Evolutionary conservation across 2,888 invertebrate genomes (phyloP).

Genomic region (Stegophylla sp.): DNA sequence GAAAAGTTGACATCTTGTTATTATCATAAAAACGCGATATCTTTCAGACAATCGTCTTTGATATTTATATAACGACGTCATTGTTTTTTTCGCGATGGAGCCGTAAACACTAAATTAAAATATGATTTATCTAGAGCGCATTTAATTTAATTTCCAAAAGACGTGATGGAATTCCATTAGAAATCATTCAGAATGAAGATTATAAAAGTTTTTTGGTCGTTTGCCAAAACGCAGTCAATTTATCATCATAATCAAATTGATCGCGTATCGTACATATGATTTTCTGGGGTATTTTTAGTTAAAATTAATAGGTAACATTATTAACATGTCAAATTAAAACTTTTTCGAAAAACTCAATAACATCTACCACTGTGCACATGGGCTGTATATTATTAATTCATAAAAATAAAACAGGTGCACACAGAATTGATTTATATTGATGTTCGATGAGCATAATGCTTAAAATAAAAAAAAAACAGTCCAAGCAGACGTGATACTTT

Average conservation of each 20-base stretch:
- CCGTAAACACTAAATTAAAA: slow-evolving; percentile 1
- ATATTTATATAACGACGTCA: background rate
- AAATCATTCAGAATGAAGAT: background rate
- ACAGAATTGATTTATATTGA: too few species aligned
- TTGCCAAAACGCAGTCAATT: background rate
- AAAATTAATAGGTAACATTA: background rate
- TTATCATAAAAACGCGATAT: background rate
- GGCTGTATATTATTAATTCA: too few species aligned
- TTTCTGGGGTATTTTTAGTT: background rate
- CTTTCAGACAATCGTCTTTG: slow-evolving; percentile 4
- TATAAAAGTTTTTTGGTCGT: background rate
- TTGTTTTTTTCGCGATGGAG: background rate
- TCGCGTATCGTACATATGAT: background rate
- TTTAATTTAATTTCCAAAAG: slow-evolving; percentile 7
- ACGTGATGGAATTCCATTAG: background rate
- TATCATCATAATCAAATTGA: slow-evolving; percentile 24
- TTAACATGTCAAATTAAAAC: background rate
- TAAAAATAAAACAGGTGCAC: too few species aligned
- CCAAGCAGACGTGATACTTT: too few species aligned
- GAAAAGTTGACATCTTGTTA: background rate
- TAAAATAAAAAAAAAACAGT: too few species aligned
- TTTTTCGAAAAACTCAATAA: background rate
- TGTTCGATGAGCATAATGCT: too few species aligned
- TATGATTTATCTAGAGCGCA: background rate
- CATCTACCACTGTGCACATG: too few species aligned